Base-by-base conservation (phyloP, 1,140 invertebrate genomes). In the Oryzaephilus surinamensis region DNA sequence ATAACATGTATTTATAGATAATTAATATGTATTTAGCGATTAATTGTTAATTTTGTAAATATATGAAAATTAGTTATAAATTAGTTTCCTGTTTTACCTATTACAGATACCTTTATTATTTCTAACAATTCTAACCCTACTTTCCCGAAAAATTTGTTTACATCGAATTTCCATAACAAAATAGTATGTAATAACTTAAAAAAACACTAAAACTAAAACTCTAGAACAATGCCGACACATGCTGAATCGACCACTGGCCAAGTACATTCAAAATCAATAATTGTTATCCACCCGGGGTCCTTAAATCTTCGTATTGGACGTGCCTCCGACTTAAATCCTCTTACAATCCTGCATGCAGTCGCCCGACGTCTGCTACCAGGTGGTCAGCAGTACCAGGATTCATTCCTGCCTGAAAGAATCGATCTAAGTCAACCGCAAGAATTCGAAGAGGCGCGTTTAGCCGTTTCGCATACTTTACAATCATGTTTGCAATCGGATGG, bases 221-320 rank as follows among this genome's bases (percentile, higher is more conserved):
- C n/a, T n/a, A n/a, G n/a, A n/a, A n/a, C n/a, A n/a, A n/a, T 6
- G 26, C 17, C 3, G 49, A 51, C 10, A n/a, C 42, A 15, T 27
- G 45, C 7, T 36, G 31, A 21, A 46, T 48, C 26, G 45, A 48
- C 12, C 26, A n/a, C n/a, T n/a, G n/a, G n/a, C n/a, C n/a, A n/a
- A n/a, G n/a, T 52, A 45, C 79, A 81, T 48, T 74, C 81, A 1
- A 80, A 84, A 50, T 79, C 79, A 17, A 81, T 91, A 18, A 82
- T 97, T 26, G 80, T 96, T n/a, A 91, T 97, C 30, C 91, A 97
- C 61, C 91, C 92, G 33, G 93, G 93, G 6, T 96, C 92, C 0
- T 73, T 84, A 30, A 81, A 91, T 58, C 67, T 97, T 10, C 66
- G 88, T 31, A 88, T 97, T 54, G 91, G 91, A 2, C 64, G 85